Percentiles rank a stretch among this genome's conserved stretches.
These are phyloP conservation scores for Melangyna quadrimaculata DNA, from an alignment of 2,888 invertebrate species.

Conservation along the genomic window DNA sequence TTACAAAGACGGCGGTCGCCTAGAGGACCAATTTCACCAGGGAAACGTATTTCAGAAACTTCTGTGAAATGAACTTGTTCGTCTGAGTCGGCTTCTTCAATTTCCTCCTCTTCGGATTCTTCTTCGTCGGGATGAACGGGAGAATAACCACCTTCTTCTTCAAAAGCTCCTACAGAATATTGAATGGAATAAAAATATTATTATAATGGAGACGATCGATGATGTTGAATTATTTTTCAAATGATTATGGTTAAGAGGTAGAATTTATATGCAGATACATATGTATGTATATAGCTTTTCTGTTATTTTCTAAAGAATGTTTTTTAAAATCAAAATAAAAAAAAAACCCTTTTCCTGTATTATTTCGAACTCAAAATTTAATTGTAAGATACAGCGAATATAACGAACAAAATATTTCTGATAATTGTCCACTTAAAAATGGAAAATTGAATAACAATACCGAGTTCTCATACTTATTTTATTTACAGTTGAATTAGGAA, in stretches of 20 bases:
- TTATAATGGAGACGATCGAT: background rate
- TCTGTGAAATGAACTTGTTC: constrained; percentile 80
- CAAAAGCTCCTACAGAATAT: constrained; percentile 76
- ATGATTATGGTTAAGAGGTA: background rate
- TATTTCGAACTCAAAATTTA: too few species aligned
- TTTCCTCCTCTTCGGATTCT: constrained; percentile 79
- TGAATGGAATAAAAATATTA: background rate
- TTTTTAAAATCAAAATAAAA: too few species aligned
- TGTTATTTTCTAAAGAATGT: too few species aligned
- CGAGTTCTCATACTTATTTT: too few species aligned
- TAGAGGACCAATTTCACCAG: constrained; percentile 88
- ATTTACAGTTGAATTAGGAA: too few species aligned
- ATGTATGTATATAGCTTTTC: too few species aligned
- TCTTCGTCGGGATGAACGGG: constrained; percentile 79
- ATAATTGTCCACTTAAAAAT: too few species aligned
- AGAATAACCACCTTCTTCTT: constrained; percentile 80
- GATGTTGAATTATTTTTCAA: background rate
- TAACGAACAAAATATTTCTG: too few species aligned
- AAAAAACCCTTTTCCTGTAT: too few species aligned
- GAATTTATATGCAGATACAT: too few species aligned
- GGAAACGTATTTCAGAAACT: constrained; percentile 83
- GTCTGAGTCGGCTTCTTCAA: constrained; percentile 79
- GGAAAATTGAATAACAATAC: too few species aligned
- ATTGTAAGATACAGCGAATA: too few species aligned
- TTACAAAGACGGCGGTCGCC: constrained; percentile 89